Evolutionary conservation across 2,113 vertebrate genomes (phyloP), one percentile per base, ranked within the genome.

Genomic region (Platanista minor): DNA sequence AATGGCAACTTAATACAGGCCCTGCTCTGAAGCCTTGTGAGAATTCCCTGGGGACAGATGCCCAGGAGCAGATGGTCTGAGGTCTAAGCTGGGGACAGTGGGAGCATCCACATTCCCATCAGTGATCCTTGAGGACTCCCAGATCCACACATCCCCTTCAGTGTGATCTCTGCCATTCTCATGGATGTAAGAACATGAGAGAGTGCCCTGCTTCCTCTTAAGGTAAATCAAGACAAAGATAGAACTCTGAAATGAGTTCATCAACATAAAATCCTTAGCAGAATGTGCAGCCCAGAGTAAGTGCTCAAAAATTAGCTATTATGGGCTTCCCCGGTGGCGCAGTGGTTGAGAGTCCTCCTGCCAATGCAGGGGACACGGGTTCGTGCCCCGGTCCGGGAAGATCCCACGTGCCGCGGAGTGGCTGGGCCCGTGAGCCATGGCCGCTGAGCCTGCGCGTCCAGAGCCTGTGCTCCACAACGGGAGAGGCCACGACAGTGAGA

Each of bases 131-230:
- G 13, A 84, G 10, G 12, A 49, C 5, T 67, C 39, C 52, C 8
- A 81, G 43, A 39, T 11, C 21, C 25, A 82, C 3, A 17, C 2
- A 41, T 39, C 1, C 12, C 8, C 15, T 1, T 25, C 21, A 13
- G 0, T 23, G 8, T 31, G 52, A 64, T 81, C 8, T 57, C 17
- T 41, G 1, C 20, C 21, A 3, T 41, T 88, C 8, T 75, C 6
- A 0, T 59, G 39, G 12, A 21, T 21, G 1, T 43, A 46, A 29
- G 20, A 69, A 49, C 11, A 29, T 0, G 33, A 13, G 0, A 82
- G 59, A 41, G 12, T 74, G 5, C 6, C n/a, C 5, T n/a, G 8
- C 1, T 75, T 64, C 46, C 4, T 66, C 2, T 2, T n/a, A n/a
- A 5, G 57, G 23, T 1, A 90, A 82, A 57, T 14, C 31, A 49